These are phyloP conservation scores for Takifugu bimaculatus DNA, from an alignment of 2,113 vertebrate genomes.

Conservation along the genomic window DNA sequence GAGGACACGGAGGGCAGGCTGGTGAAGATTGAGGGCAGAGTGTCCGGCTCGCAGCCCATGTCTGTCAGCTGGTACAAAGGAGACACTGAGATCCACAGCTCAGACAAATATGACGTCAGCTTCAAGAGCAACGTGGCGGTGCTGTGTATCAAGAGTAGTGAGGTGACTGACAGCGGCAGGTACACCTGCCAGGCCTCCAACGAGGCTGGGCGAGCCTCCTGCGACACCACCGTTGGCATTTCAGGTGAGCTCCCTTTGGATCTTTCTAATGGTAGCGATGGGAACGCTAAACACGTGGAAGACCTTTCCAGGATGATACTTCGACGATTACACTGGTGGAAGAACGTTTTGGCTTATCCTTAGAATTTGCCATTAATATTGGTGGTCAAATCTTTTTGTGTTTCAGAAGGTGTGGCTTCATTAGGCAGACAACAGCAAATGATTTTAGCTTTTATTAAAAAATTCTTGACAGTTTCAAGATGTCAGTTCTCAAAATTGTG, in stretches of 20 bases:
- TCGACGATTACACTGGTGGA: too few species aligned
- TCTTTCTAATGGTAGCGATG: not conserved
- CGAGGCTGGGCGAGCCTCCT: constrained; percentile 84
- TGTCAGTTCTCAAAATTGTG: too few species aligned
- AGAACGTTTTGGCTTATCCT: too few species aligned
- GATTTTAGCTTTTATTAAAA: too few species aligned
- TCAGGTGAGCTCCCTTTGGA: constrained; percentile 75
- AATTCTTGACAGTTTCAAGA: too few species aligned
- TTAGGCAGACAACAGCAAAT: too few species aligned
- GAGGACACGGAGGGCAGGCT: constrained; percentile 89
- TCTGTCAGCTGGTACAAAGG: constrained; percentile 87
- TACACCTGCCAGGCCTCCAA: constrained; percentile 89
- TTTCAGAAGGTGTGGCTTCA: too few species aligned
- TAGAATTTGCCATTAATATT: too few species aligned
- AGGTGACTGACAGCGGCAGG: constrained; percentile 79
- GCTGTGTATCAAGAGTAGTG: constrained; percentile 81
- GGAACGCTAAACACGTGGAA: not conserved
- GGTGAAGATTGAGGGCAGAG: constrained; percentile 87
- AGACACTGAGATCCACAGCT: constrained; percentile 78
- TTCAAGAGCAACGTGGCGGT: constrained; percentile 87
- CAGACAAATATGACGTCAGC: constrained; percentile 82
- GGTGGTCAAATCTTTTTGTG: too few species aligned
- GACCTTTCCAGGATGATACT: not conserved
- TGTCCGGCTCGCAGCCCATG: constrained; percentile 91
- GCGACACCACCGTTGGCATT: constrained; percentile 81